phyloP scores from a whole-genome alignment of 2,888 invertebrate species.

The Tipula unca region DNA sequence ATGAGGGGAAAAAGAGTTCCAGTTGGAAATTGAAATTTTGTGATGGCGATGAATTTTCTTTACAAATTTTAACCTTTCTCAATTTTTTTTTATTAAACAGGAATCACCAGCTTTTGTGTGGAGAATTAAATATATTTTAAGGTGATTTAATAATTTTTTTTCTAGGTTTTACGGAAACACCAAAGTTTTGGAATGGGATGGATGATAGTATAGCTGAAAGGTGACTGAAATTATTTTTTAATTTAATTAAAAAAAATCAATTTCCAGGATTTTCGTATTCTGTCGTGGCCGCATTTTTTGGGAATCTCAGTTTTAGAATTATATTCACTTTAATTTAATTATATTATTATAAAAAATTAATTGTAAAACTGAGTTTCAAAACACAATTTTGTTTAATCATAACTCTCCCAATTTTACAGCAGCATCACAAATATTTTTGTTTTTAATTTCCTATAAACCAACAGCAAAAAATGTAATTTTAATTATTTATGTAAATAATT shows the following conservation, averaged over 20 bases:
- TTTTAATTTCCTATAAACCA: background rate
- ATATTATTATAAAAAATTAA: background rate
- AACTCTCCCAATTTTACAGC: background rate
- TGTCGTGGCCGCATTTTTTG: background rate
- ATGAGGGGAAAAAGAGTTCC: background rate
- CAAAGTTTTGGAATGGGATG: background rate
- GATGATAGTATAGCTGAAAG: background rate
- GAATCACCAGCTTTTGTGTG: background rate
- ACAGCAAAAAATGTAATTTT: background rate
- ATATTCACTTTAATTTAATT: background rate
- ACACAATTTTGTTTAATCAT: background rate
- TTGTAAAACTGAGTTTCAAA: background rate
- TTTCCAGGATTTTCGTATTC: background rate
- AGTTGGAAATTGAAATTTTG: background rate
- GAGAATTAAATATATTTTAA: background rate
- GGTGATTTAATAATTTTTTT: background rate
- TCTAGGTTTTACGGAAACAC: background rate
- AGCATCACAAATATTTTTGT: background rate
- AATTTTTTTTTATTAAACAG: conserved; percentile 1
- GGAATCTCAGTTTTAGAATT: background rate
- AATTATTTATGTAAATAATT: background rate
- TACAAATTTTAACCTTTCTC: background rate
- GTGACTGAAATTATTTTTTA: background rate
- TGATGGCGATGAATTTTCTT: background rate
- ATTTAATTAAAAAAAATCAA: background rate